phyloP scores from a whole-genome alignment of 2,888 invertebrate genomes.

The Sinelater perroti region DNA sequence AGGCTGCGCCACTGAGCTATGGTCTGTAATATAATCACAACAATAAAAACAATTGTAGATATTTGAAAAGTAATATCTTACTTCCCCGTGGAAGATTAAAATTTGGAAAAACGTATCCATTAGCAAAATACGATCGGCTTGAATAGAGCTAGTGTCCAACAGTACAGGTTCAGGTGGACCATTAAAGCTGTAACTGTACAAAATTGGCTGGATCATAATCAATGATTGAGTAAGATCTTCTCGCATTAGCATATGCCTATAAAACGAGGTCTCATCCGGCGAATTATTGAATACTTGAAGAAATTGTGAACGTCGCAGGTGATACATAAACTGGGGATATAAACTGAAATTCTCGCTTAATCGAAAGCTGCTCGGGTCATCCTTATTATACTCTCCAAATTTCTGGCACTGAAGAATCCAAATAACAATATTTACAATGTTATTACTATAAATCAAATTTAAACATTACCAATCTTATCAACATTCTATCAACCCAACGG shows the following conservation, averaged over 20 bases:
- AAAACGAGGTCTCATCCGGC: constrained; percentile 99
- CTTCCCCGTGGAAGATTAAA: constrained; percentile 98
- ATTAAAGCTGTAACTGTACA: constrained; percentile 98
- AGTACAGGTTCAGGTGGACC: constrained; percentile 98
- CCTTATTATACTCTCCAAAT: constrained; percentile 98
- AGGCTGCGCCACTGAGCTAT: constrained; percentile 97
- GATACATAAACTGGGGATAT: constrained; percentile 99
- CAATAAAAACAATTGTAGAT: neutral
- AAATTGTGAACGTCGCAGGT: constrained; percentile 96
- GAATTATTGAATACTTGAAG: constrained; percentile 99
- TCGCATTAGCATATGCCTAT: constrained; percentile 97
- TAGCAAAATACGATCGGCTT: constrained; percentile 94
- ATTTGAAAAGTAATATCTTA: constrained; percentile 54
- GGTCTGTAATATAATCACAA: constrained; percentile 69
- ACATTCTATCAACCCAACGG: constrained; percentile 97
- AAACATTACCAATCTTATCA: constrained; percentile 86
- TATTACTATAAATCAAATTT: neutral
- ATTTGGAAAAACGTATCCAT: constrained; percentile 99
- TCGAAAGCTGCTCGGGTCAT: constrained; percentile 96
- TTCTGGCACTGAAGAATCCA: constrained; percentile 98
- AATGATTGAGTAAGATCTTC: constrained; percentile 97
- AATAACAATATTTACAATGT: constrained; percentile 43
- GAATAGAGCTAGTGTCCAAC: constrained; percentile 96
- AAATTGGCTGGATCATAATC: constrained; percentile 99
- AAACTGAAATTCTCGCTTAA: constrained; percentile 96